phyloP scores from a whole-genome alignment of 2,888 invertebrate genomes.

The Teleiodes luculella region DNA sequence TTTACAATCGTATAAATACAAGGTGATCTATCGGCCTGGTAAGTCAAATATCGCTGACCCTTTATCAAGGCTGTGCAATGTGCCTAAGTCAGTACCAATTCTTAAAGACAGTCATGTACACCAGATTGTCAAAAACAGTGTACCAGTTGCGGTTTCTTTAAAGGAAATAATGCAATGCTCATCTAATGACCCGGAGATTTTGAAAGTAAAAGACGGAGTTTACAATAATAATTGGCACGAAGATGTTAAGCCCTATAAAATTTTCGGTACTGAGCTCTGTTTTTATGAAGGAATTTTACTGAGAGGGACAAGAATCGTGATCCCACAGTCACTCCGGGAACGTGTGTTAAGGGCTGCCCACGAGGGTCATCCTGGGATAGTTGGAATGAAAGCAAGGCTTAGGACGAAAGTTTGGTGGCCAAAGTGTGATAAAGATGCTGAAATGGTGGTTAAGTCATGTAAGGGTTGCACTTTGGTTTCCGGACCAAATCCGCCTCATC shows the following conservation, averaged over 20 bases:
- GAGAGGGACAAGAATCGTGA: not conserved
- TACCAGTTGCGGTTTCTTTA: not conserved
- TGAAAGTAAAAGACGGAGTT: not conserved
- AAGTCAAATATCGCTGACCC: constrained; percentile 33
- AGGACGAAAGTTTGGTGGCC: constrained; percentile 40
- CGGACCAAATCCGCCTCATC: constrained; percentile 10
- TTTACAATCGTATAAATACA: constrained; percentile 30
- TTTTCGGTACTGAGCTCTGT: constrained; percentile 28
- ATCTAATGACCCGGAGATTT: not conserved
- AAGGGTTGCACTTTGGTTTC: constrained; percentile 17
- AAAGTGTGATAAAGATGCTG: constrained; percentile 29
- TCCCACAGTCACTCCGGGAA: not conserved
- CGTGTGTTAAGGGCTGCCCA: constrained; percentile 19
- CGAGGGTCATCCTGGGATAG: constrained; percentile 38
- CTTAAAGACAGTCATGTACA: not conserved
- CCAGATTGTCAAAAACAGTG: not conserved
- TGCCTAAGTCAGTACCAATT: not conserved
- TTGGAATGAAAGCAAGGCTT: constrained; percentile 34
- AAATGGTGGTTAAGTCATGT: constrained; percentile 8
- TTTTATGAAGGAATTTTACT: constrained; percentile 20
- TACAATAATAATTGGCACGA: not conserved
- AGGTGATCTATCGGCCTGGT: constrained; percentile 29
- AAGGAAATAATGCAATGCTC: not conserved
- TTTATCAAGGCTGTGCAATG: constrained; percentile 20
- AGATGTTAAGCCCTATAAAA: not conserved